These are phyloP conservation scores for Buceros bicornis DNA, from an alignment of 2,797 vertebrate species.

Conservation along the genomic window DNA sequence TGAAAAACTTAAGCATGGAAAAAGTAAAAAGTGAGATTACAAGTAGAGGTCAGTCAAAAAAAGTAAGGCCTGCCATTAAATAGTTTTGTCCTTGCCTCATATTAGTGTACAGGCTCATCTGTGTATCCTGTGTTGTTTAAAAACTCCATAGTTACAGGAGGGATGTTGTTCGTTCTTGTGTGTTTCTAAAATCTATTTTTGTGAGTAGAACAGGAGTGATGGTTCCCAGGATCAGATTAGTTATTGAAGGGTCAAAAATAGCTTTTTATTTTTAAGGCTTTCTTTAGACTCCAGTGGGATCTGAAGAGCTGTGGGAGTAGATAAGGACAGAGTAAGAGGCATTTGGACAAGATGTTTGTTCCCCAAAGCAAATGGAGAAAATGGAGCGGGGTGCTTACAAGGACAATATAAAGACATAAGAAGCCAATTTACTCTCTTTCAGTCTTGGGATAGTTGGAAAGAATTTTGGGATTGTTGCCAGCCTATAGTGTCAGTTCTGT, in stretches of 20 bases:
- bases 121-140: conserved; percentile 51
- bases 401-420: neutral
- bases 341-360: conserved; percentile 14
- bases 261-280: conserved; percentile 55
- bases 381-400: neutral
- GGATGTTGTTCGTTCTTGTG: conserved; percentile 25
- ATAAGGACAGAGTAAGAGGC: conserved; percentile 5
- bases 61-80: conserved; percentile 16
- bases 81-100: neutral
- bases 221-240: conserved; percentile 69
- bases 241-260: conserved; percentile 63
- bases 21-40: neutral
- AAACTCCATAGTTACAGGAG: conserved; percentile 61
- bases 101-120: conserved; percentile 1
- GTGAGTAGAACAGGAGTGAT: conserved; percentile 34
- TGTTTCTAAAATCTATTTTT: conserved; percentile 55
- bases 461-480: neutral
- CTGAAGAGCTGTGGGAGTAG: conserved; percentile 37
- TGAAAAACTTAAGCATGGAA: neutral
- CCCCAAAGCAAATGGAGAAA: neutral
- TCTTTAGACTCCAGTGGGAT: conserved; percentile 48
- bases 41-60: neutral
- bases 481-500: neutral
- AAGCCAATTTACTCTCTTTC: neutral
- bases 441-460: neutral